Conservation (phyloP, 2,888 invertebrate genomes). For the Trachelus troglodyta region DNA sequence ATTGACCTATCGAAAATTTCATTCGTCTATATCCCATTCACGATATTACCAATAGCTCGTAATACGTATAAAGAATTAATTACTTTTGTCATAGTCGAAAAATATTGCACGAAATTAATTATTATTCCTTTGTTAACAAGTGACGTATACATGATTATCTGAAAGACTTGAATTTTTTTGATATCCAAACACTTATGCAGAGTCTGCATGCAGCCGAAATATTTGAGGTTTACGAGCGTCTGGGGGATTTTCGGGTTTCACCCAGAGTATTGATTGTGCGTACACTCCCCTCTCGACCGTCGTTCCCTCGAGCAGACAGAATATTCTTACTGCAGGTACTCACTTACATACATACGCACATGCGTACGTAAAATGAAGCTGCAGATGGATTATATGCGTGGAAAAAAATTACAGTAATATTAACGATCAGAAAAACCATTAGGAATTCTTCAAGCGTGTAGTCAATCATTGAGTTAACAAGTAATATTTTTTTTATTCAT, state of each 20-base stretch:
- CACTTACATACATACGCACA: slow-evolving; percentile 19
- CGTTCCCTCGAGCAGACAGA: slow-evolving; percentile 28
- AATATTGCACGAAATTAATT: neutral
- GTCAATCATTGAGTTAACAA: neutral
- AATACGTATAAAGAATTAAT: neutral
- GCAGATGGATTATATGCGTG: neutral
- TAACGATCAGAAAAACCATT: neutral
- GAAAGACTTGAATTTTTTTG: neutral
- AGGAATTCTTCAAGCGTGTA: neutral
- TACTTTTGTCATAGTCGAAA: neutral
- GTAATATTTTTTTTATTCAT: neutral
- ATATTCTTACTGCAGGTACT: slow-evolving; percentile 32
- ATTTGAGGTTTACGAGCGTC: slow-evolving; percentile 36
- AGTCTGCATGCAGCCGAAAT: slow-evolving; percentile 22
- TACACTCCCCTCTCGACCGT: slow-evolving; percentile 21
- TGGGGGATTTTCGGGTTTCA: slow-evolving; percentile 36
- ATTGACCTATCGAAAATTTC: neutral
- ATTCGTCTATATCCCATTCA: neutral
- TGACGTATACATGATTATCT: neutral
- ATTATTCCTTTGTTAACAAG: neutral
- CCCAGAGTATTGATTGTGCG: slow-evolving; percentile 41
- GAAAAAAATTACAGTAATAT: neutral
- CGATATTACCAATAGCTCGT: neutral
- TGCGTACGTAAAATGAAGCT: slow-evolving; percentile 23
- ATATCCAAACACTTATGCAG: neutral